Evolutionary conservation across 2,113 vertebrate species (phyloP), one percentile per base, ranked within the genome.

Genomic region (Aix galericulata): DNA sequence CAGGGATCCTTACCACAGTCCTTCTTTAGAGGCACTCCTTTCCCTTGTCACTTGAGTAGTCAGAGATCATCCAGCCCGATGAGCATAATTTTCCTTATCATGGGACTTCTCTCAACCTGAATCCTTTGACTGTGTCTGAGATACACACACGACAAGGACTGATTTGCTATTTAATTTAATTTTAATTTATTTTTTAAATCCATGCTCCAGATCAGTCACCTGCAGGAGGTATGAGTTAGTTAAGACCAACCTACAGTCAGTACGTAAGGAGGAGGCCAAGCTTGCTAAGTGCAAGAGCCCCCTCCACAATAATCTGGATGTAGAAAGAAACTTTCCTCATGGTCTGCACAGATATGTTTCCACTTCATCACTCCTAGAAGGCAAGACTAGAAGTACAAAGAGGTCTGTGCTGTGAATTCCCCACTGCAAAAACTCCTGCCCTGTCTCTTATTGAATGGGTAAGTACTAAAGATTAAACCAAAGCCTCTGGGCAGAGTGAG

Each of bases 391-490:
- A 78, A 68, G 50, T 60, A 71, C 3, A 4, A 82, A 77, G 75
- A 88, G 29, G 59, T 67, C 58, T 79, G 17, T 72, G 50, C 73
- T 89, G 36, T 32, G 62, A 95, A 95, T 90, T 85, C 63, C 75
- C 59, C 69, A 56, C 1, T 52, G 74, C 50, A 91, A 52, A 68
- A 93, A 9, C 42, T 92, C 74, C 74, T 88, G 77, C 66, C 46
- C 59, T 77, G 27, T 67, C 63, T 93, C 78, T 17, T 75, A 78
- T 48, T 80, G 87, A 77, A 93, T 85, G 75, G 74, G 78, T 82
- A 82, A 93, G 92, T n/a, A 84, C 25, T 66, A 60, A 80, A 92
- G 83, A 95, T 77, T 82, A 91, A 91, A 91, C 76, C 92, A 82
- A 94, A 78, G 93, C 89, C 91, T 92, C 71, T 42, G 27, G 94